Evolutionary conservation across 2,888 invertebrate genomes (phyloP).

Genomic region (Lathronympha strigana): DNA sequence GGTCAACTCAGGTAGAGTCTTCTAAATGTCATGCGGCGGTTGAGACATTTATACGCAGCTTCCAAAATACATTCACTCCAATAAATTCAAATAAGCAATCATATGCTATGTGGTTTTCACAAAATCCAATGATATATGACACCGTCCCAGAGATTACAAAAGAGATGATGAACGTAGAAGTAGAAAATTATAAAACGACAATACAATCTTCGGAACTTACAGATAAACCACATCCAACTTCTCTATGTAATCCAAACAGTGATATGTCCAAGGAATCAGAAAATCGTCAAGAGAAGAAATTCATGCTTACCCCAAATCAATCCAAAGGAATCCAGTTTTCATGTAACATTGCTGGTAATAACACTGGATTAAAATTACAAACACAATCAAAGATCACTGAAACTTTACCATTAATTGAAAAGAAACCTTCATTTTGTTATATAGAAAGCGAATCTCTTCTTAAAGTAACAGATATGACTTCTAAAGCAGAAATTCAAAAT

Average conservation of each 20-base stretch:
- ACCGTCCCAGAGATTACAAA: conserved; percentile 3
- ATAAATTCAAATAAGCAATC: conserved; percentile 1
- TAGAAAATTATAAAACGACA: not conserved
- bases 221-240: not conserved
- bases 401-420: conserved; percentile 55
- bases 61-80: conserved; percentile 5
- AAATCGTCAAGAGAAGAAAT: not conserved
- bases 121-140: not conserved
- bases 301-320: not conserved
- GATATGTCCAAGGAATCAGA: not conserved
- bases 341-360: conserved; percentile 49
- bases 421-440: conserved; percentile 67
- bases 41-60: not conserved
- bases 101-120: conserved; percentile 20
- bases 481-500: conserved; percentile 37
- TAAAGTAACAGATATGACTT: conserved; percentile 74
- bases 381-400: conserved; percentile 58
- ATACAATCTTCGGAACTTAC: not conserved
- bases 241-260: not conserved
- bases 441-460: conserved; percentile 74
- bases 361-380: conserved; percentile 57
- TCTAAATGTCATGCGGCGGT: conserved; percentile 42
- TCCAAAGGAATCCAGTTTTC: conserved; percentile 61
- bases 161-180: not conserved
- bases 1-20: conserved; percentile 5